A percentile compares a stretch with the other conserved stretches of the same genome.
Evolutionary conservation across 2,888 invertebrate genomes (phyloP).

Genomic region (Microctonus aethiopoides): DNA sequence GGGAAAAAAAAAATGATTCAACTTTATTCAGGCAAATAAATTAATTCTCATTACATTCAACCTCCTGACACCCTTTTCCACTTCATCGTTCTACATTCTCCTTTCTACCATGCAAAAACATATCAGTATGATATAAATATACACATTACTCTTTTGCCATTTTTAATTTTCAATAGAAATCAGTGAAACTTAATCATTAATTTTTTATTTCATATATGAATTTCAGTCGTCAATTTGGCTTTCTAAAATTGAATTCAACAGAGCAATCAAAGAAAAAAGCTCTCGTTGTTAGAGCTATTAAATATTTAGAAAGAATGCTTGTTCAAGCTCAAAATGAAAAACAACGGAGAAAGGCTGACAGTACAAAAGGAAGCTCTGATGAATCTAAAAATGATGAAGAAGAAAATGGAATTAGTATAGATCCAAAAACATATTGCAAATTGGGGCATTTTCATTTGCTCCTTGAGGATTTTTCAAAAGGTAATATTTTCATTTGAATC

Average conservation of each 20-base stretch:
- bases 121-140: not conserved
- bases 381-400: slow-evolving; percentile 65
- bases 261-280: slow-evolving; percentile 86
- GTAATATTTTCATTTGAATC: slow-evolving; percentile 68
- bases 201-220: slow-evolving; percentile 33
- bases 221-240: slow-evolving; percentile 91
- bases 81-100: slow-evolving; percentile 42
- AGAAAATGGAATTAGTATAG: slow-evolving; percentile 79
- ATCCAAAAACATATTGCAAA: slow-evolving; percentile 93
- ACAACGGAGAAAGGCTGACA: slow-evolving; percentile 62
- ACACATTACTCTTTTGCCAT: not conserved
- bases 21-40: not conserved
- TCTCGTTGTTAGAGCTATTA: slow-evolving; percentile 84
- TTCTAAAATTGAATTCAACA: slow-evolving; percentile 81
- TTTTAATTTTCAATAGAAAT: too few species aligned
- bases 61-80: slow-evolving; percentile 60
- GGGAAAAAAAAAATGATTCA: not conserved
- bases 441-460: slow-evolving; percentile 95
- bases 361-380: slow-evolving; percentile 56
- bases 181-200: not conserved
- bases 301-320: slow-evolving; percentile 86
- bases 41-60: slow-evolving; percentile 39
- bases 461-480: slow-evolving; percentile 93
- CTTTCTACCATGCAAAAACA: slow-evolving; percentile 19
- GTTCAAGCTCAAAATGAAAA: slow-evolving; percentile 80